Base-by-base conservation (phyloP, 2,113 vertebrate genomes). In the Heloderma charlesbogerti region DNA sequence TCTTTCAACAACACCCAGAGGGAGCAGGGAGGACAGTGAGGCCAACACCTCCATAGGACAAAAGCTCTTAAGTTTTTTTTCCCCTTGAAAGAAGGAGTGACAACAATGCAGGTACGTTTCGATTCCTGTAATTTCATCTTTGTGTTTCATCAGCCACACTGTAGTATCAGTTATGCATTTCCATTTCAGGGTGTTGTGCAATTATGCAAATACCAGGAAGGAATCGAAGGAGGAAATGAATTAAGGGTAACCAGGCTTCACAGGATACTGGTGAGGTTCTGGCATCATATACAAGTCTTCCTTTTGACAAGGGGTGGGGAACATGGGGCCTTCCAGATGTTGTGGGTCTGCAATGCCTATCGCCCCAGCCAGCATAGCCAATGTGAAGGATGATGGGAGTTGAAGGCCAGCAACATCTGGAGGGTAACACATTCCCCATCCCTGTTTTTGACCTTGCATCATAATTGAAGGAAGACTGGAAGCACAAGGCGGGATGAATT, bases 261-360 rank as follows among this genome's bases (percentile, higher is more conserved):
- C 74, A 16, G 57, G 77, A 54, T 34, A 34, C 69, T 34, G 20
- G 6, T 20, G 27, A 51, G 51, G 48, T 66, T 92, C 29, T 89
- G 74, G 54, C 40, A 69, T 13, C 10, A 43, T 79, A 34, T 0
- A 0, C 9, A 37, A 63, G 6, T 4, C 75, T 0, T 0, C 1
- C 2, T n/a, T 63, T 6, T 45, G 37, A 27, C 63, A 63, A 22
- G 60, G 60, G 60, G 16, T 63, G 60, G 16, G 60, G 60, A 63
- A 63, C 5, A 63, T 63, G 60, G 20, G 60, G 18, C 60, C 20
- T 5, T 20, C 60, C 60, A 20, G 18, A 63, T 63, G 18, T 63
- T 20, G 60, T 63, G 20, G 60, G 16, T 63, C 60, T 63, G 60
- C 60, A 63, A 22, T 60, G 12, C 16, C 57, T 13, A 60, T 60